Evolutionary conservation across 2,888 invertebrate species (phyloP), one percentile per base, ranked within the genome.

Genomic region (Drosophila formosana): DNA sequence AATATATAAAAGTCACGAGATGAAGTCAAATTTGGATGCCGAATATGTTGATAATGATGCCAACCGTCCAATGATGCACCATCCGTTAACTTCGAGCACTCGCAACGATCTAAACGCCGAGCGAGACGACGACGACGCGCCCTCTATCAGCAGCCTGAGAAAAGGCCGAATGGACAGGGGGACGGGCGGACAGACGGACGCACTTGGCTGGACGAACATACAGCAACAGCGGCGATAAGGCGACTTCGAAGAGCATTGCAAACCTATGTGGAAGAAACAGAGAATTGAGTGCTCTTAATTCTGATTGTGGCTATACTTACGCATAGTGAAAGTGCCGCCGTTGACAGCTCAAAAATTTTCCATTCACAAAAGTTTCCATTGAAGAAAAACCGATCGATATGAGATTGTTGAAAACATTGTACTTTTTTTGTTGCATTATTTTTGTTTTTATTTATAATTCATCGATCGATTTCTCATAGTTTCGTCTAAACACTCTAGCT

Each of bases 41-140:
- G 23, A 53, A 53, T 18, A 39, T 34, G 9, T 28, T 8, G 9
- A 32, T 52, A 26, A 41, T 67, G 11, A 55, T 68, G 30, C 43
- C 52, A 53, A 56, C 55, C 49, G 18, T 18, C 18, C 18, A 18
- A 50, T 63, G 41, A 50, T 62, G 68, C 61, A 64, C 76, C 85
- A 85, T 84, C 90, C 82, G 90, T 72, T 78, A 77, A 75, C 84
- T 72, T 66, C 78, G 80, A 90, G 80, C 69, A 79, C 75, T 88
- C 61, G 76, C 82, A 82, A 69, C 83, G 72, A 90, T 91, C 90
- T 91, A 75, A 57, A 89, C 76, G 78, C 77, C 23, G 26, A 68
- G 63, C 66, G 41, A 60, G 32, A 63, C 56, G 67, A 57, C 70
- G 66, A 55, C 71, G 68, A 63, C 75, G 60, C 51, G 76, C 74